These are phyloP conservation scores for Ambastaia sidthimunki DNA, from an alignment of 2,797 vertebrate species.

Conservation along the genomic window DNA sequence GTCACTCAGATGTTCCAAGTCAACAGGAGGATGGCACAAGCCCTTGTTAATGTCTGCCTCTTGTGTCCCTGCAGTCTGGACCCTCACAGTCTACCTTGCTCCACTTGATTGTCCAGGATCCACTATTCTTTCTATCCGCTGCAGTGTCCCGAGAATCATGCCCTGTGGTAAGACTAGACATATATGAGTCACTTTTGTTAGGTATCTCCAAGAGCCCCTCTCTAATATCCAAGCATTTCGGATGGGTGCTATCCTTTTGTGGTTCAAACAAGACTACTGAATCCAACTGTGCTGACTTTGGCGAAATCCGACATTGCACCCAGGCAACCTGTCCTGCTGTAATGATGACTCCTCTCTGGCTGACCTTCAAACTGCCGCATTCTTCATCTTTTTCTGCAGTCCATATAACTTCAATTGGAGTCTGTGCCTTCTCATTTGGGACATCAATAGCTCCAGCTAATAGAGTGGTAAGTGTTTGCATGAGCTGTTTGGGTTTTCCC, in stretches of 20 bases:
- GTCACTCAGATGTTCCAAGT: not conserved
- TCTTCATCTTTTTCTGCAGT: not conserved
- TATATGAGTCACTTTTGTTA: not conserved
- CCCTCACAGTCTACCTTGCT: not conserved
- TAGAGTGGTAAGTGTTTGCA: not conserved
- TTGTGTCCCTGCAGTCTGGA: not conserved
- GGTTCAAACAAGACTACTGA: slow-evolving; percentile 20
- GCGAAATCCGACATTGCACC: slow-evolving; percentile 35
- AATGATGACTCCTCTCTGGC: not conserved
- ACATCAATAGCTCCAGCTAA: slow-evolving; percentile 9
- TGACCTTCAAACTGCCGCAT: not conserved
- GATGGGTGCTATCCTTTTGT: not conserved
- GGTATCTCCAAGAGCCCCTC: slow-evolving; percentile 10
- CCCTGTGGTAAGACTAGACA: slow-evolving; percentile 16
- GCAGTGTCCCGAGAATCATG: slow-evolving; percentile 16
- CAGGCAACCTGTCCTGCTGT: slow-evolving; percentile 17
- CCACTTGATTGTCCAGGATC: not conserved
- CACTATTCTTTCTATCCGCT: slow-evolving; percentile 15
- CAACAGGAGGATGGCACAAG: slow-evolving; percentile 11
- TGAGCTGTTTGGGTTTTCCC: not conserved
- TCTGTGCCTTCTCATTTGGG: not conserved
- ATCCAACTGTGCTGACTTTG: slow-evolving; percentile 7
- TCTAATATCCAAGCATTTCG: slow-evolving; percentile 26
- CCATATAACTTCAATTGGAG: not conserved
- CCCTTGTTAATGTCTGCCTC: not conserved